Percentiles rank a stretch among this genome's conserved stretches.
phyloP scores from a whole-genome alignment of 2,888 invertebrate species.

The Drepana falcataria region DNA sequence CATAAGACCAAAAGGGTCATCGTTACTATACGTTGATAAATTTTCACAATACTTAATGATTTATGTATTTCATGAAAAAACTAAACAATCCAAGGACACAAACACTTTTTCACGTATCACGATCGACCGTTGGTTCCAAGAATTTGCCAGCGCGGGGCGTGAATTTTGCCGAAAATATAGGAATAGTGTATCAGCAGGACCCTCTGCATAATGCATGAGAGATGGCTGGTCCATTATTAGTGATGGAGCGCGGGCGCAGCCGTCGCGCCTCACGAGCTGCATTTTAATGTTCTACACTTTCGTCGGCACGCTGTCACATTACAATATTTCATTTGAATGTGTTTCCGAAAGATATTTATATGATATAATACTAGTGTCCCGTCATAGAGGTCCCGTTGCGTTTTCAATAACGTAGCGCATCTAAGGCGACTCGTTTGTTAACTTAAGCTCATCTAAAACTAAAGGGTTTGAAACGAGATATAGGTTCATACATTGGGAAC shows the following conservation, averaged over 20 bases:
- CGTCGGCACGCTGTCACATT: slow-evolving; percentile 47
- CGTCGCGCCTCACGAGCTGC: slow-evolving; percentile 66
- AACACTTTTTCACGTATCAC: background rate
- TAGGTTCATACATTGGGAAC: slow-evolving; percentile 21
- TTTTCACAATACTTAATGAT: too few relatives aligned
- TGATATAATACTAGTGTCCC: slow-evolving; percentile 27
- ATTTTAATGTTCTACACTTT: slow-evolving; percentile 62
- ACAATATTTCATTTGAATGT: slow-evolving; percentile 50
- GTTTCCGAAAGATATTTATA: slow-evolving; percentile 47
- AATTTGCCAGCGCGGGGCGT: slow-evolving; percentile 13
- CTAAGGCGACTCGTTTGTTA: too few relatives aligned
- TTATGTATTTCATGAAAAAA: too few relatives aligned
- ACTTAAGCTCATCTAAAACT: too few relatives aligned
- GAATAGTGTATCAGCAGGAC: slow-evolving; percentile 51
- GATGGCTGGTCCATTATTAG: slow-evolving; percentile 58
- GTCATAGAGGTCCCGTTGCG: slow-evolving; percentile 28
- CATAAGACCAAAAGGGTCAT: too few relatives aligned
- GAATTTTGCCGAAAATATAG: slow-evolving; percentile 43
- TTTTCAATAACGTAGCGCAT: slow-evolving; percentile 19
- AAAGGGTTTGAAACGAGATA: slow-evolving; percentile 1
- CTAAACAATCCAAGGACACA: background rate
- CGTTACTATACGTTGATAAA: too few relatives aligned
- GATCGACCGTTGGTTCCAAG: slow-evolving; percentile 10
- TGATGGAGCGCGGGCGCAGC: slow-evolving; percentile 52
- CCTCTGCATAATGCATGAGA: slow-evolving; percentile 67